Conservation (phyloP, 2,888 invertebrate genomes). For the Omphaloscelis lunosa region DNA sequence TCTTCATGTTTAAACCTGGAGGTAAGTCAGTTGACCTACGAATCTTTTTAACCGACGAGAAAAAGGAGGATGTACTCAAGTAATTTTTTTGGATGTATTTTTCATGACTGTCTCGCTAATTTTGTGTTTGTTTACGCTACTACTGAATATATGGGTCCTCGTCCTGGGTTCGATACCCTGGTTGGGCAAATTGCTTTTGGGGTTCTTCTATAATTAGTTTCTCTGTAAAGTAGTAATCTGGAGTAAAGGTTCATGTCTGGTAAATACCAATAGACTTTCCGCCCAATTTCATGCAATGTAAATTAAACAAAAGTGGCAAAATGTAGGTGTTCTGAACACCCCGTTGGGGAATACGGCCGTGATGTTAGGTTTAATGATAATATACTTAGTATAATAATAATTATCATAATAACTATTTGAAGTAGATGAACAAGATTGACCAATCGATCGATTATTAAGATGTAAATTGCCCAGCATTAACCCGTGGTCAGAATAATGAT, state of each 20-base stretch:
- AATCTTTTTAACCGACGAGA: no score
- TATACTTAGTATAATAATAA: no score
- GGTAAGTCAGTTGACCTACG: slow-evolving; percentile 66
- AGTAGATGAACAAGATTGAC: no score
- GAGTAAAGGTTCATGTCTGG: no score
- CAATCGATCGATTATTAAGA: not conserved
- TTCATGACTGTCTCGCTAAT: not conserved
- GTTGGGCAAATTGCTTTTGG: not conserved
- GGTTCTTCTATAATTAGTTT: not conserved
- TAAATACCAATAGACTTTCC: no score
- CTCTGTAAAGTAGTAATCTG: not conserved
- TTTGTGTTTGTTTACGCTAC: not conserved
- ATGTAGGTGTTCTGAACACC: not conserved
- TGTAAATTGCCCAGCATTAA: slow-evolving; percentile 5
- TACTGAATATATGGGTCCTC: not conserved
- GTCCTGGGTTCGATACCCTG: not conserved
- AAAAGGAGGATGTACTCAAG: not conserved
- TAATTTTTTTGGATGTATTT: not conserved
- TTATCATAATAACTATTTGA: no score
- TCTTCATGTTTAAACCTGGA: slow-evolving; percentile 77
- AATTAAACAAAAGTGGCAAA: not conserved
- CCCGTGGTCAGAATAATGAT: not conserved
- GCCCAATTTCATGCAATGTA: not conserved
- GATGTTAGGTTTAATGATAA: not conserved
- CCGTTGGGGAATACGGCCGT: not conserved